Evolutionary conservation across 53 echinoderm and acorn worm species (phyloP).

Genomic region (Glandiceps talaboti): DNA sequence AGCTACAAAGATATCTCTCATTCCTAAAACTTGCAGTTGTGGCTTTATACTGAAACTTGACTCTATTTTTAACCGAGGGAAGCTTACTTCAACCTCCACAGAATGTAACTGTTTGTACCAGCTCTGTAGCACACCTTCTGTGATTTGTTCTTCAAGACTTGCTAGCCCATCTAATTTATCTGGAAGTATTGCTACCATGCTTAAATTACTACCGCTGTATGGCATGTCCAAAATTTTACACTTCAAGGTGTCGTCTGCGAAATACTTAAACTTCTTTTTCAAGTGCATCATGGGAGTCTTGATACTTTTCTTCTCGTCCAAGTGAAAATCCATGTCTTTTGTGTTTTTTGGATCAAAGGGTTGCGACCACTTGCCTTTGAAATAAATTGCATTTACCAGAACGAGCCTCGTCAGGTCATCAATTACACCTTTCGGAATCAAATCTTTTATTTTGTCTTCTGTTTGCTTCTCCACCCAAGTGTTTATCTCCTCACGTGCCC

Average conservation of each 20-base stretch:
- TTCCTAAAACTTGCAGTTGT: constrained; percentile 53
- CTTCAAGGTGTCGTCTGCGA: neutral
- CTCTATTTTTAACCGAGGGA: constrained; percentile 74
- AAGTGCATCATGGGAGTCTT: constrained; percentile 54
- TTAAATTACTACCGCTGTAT: constrained; percentile 42
- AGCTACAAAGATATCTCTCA: constrained; percentile 40
- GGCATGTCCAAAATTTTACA: constrained; percentile 66
- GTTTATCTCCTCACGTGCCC: constrained; percentile 42
- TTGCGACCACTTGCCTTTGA: constrained; percentile 62
- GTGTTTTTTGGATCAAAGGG: constrained; percentile 20
- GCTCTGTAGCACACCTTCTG: constrained; percentile 17
- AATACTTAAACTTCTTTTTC: constrained; percentile 21
- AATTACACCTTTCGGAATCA: constrained; percentile 39
- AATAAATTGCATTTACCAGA: constrained; percentile 79
- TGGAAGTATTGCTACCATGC: constrained; percentile 68
- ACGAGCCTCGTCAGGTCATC: constrained; percentile 48
- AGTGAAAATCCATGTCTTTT: constrained; percentile 23
- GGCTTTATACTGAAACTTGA: constrained; percentile 38
- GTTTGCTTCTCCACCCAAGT: constrained; percentile 72
- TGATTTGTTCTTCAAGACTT: constrained; percentile 25
- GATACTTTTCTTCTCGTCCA: constrained; percentile 18
- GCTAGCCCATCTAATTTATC: constrained; percentile 34
- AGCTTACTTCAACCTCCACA: constrained; percentile 26
- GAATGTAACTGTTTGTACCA: constrained; percentile 16
- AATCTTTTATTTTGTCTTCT: constrained; percentile 37